Percentiles rank a stretch among this genome's conserved stretches.
These are phyloP conservation scores for Streptopelia turtur DNA, from an alignment of 2,797 vertebrate species.

Conservation along the genomic window DNA sequence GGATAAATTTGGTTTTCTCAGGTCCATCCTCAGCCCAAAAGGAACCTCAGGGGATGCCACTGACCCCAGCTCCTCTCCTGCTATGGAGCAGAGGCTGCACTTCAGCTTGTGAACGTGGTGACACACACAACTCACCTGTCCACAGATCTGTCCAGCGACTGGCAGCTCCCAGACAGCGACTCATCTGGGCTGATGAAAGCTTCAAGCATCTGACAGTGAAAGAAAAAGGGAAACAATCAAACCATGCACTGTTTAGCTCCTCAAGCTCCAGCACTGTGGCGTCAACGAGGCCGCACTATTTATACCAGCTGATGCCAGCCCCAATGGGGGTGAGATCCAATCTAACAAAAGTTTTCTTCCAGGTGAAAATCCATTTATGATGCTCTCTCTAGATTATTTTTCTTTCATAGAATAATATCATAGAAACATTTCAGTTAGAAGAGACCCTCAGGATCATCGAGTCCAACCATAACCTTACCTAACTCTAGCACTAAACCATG, in stretches of 20 bases:
- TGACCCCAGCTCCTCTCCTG: accelerated
- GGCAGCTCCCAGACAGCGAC: slow-evolving; percentile 90
- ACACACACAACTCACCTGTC: slow-evolving; percentile 84
- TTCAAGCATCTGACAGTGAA: slow-evolving; percentile 84
- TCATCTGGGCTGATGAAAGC: slow-evolving; percentile 87
- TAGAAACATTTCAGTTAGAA: too few relatives aligned
- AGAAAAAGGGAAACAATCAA: neutral
- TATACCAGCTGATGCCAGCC: neutral
- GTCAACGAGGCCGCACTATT: neutral
- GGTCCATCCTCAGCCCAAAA: neutral
- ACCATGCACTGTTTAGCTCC: neutral
- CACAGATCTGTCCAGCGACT: slow-evolving; percentile 86
- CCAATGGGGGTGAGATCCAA: neutral
- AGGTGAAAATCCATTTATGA: neutral
- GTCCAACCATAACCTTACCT: too few relatives aligned
- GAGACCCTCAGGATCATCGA: too few relatives aligned
- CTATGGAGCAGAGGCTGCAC: neutral
- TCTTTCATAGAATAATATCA: too few relatives aligned
- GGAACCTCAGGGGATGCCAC: neutral
- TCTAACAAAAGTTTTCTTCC: neutral
- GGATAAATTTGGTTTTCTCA: neutral
- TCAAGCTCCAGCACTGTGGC: too few relatives aligned
- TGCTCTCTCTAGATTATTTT: neutral
- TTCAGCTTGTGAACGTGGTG: neutral
- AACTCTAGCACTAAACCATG: too few relatives aligned